phyloP scores from a whole-genome alignment of 2,113 vertebrate genomes.

The Hyla sarda region DNA sequence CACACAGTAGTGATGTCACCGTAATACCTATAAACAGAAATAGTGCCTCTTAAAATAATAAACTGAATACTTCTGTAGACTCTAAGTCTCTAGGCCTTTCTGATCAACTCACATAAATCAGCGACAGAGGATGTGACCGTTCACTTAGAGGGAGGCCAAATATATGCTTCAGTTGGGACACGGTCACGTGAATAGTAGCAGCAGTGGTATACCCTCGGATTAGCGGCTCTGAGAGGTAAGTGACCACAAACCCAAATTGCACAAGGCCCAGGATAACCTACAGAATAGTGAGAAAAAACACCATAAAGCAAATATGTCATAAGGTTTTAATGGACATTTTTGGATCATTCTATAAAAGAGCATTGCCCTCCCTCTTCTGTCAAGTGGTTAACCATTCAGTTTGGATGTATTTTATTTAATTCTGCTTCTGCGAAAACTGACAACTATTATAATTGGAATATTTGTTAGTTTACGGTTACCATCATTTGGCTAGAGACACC shows the following conservation, averaged over 20 bases:
- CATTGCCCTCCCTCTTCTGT: neutral
- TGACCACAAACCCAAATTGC: conserved; percentile 93
- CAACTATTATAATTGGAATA: no score
- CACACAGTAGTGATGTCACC: no score
- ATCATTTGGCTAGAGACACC: no score
- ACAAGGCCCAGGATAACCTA: conserved; percentile 88
- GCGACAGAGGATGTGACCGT: conserved; percentile 79
- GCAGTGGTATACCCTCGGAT: conserved; percentile 92
- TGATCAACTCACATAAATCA: conserved; percentile 82
- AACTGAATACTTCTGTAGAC: no score
- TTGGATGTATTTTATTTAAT: no score
- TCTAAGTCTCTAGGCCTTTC: no score
- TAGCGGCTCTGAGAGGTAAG: conserved; percentile 92
- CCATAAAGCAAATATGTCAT: neutral
- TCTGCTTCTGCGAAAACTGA: no score
- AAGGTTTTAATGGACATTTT: neutral
- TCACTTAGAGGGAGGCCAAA: conserved; percentile 78
- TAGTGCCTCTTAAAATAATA: no score
- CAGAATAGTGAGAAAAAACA: neutral
- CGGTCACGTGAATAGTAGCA: conserved; percentile 86
- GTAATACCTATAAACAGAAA: no score
- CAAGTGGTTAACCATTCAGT: no score
- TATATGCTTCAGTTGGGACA: conserved; percentile 93
- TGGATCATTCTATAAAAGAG: neutral
- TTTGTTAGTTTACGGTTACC: no score